These are phyloP conservation scores for Acheta domesticus DNA, from an alignment of 2,888 invertebrate genomes.

Conservation along the genomic window DNA sequence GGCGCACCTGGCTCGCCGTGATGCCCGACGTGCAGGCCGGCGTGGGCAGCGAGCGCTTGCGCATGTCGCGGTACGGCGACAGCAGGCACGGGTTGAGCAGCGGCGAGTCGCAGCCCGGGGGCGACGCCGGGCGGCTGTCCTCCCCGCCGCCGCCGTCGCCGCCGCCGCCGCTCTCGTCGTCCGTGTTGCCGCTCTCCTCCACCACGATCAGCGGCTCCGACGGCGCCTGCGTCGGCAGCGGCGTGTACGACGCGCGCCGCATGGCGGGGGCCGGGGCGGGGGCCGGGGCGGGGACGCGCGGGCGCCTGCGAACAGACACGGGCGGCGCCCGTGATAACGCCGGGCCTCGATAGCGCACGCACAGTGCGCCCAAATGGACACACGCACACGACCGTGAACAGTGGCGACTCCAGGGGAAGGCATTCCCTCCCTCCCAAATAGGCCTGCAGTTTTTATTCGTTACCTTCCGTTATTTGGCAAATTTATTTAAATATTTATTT, in stretches of 20 bases:
- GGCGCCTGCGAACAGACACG: too few relatives aligned
- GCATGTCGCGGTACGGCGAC: constrained; percentile 67
- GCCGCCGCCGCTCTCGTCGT: constrained; percentile 62
- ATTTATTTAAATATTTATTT: too few relatives aligned
- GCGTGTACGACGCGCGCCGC: constrained; percentile 64
- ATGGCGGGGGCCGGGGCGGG: constrained; percentile 45
- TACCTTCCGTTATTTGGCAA: too few relatives aligned
- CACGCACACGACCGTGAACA: too few relatives aligned
- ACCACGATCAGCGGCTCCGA: constrained; percentile 78
- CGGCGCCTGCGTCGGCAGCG: constrained; percentile 48
- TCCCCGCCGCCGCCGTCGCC: constrained; percentile 58
- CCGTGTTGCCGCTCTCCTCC: constrained; percentile 68
- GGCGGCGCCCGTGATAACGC: too few relatives aligned
- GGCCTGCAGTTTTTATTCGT: too few relatives aligned
- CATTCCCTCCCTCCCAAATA: too few relatives aligned
- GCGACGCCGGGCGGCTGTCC: constrained; percentile 48
- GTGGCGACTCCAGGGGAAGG: too few relatives aligned
- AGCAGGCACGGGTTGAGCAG: constrained; percentile 72
- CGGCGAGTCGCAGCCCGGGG: constrained; percentile 67
- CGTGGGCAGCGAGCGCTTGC: constrained; percentile 80
- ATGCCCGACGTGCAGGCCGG: constrained; percentile 82
- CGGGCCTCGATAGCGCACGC: too few relatives aligned
- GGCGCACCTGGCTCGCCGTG: constrained; percentile 66
- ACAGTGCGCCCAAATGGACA: too few relatives aligned
- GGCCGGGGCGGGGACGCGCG: too few relatives aligned